These are phyloP conservation scores for Procavia capensis DNA, from an alignment of 2,113 vertebrate genomes.

Conservation along the genomic window DNA sequence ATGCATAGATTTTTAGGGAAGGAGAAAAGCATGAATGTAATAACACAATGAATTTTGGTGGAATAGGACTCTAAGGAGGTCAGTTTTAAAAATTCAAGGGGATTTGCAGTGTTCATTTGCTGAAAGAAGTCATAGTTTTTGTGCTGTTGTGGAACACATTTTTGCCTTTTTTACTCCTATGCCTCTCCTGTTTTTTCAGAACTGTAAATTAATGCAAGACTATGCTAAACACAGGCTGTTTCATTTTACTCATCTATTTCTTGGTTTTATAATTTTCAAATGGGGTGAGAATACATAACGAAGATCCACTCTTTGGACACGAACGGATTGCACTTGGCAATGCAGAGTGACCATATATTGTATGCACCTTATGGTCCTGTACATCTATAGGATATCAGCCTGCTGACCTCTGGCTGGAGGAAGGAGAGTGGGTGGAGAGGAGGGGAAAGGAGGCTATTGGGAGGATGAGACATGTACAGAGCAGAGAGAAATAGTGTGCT, in stretches of 20 bases:
- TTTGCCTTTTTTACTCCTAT: not conserved
- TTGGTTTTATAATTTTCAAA: slow-evolving; percentile 62
- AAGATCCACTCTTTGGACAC: too few relatives aligned
- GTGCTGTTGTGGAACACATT: not conserved
- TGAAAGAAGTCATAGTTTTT: not conserved
- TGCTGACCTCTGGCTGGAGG: too few relatives aligned
- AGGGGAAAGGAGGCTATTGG: too few relatives aligned
- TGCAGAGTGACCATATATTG: too few relatives aligned
- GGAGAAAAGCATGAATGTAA: not conserved
- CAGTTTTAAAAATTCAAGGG: not conserved
- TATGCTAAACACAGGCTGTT: not conserved
- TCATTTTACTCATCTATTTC: slow-evolving; percentile 59
- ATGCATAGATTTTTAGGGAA: not conserved
- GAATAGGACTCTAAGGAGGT: not conserved
- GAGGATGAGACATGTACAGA: too few relatives aligned
- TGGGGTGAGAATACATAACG: slow-evolving; percentile 64
- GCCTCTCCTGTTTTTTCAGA: not conserved
- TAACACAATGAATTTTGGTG: not conserved
- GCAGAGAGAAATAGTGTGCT: too few relatives aligned
- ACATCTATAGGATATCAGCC: too few relatives aligned
- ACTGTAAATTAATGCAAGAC: slow-evolving; percentile 35
- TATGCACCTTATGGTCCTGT: too few relatives aligned
- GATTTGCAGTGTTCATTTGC: not conserved
- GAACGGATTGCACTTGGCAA: too few relatives aligned
- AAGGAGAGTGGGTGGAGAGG: too few relatives aligned